Base-by-base conservation (phyloP, 2,888 invertebrate species). In the Eilema griseolum region DNA sequence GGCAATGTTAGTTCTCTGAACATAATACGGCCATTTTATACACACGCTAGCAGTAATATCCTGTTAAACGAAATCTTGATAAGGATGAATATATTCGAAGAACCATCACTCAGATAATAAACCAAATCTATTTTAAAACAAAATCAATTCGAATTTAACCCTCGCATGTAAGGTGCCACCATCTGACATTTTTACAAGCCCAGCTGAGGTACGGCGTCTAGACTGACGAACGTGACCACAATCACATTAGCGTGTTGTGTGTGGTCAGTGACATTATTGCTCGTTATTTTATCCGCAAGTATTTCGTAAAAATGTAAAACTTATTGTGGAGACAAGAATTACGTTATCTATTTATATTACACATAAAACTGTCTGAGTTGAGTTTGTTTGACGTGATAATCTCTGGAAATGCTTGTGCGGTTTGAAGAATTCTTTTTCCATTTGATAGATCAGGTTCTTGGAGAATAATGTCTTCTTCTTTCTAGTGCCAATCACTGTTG, bases 241-340 rank as follows among this genome's bases (percentile, higher is more conserved):
- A 82, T 83, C 37, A 23, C 74, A 80, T 83, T 74, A 80, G 12
- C 65, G 28, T 69, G 72, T 76, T 82, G 79, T 77, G 84, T 83
- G 82, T 83, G 83, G 83, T 83, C 83, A 83, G 79, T 83, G 83
- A 77, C 83, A 75, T 76, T 80, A 71, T 31, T 69, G 71, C 41
- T 60, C 61, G 56, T 65, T 67, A 67, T 72, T 66, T 52, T 56
- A 24, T 41, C 28, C 64, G 5, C 41, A 33, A 66, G 56, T 33
- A 61, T 69, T 37, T 70, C 66, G 63, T 46, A 33, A 60, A 71
- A 67, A 52, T 52, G n/a, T 52, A 52, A 52, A n/a, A 20, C 52
- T 52, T n/a, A n/a, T 52, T 52, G 52, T 52, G 52, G 8, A 52
- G 52, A 52, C 52, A 52, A n/a, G 52, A 52, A 52, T 52, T 52